Conservation (phyloP, 2,113 vertebrate genomes). For the Neodontobutis hainanensis region DNA sequence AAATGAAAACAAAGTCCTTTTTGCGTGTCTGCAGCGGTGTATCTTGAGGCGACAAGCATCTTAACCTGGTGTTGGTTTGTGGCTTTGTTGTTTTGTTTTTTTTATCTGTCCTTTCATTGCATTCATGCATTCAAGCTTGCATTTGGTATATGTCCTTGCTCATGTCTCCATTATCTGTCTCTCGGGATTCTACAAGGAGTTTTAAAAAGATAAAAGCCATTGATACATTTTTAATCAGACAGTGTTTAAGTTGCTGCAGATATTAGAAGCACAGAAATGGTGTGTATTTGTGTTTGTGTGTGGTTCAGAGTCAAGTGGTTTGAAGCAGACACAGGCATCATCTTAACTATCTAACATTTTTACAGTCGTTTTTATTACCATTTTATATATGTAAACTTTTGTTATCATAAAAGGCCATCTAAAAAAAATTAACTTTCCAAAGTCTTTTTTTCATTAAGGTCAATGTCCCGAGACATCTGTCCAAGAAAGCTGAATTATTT, state of each 20-base stretch:
- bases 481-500: slow-evolving; percentile 50
- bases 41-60: slow-evolving; percentile 60
- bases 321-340: slow-evolving; percentile 75
- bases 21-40: slow-evolving; percentile 36
- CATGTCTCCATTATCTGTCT: slow-evolving; percentile 35
- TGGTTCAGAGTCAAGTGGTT: slow-evolving; percentile 18
- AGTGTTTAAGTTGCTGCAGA: slow-evolving; percentile 38
- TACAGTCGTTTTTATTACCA: too few species aligned
- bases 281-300: slow-evolving; percentile 23
- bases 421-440: neutral
- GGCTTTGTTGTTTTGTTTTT: slow-evolving; percentile 53
- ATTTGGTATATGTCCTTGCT: slow-evolving; percentile 47
- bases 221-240: slow-evolving; percentile 22
- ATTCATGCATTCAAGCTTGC: slow-evolving; percentile 73
- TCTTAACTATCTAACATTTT: slow-evolving; percentile 45
- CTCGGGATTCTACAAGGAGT: slow-evolving; percentile 22
- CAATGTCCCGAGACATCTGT: slow-evolving; percentile 29
- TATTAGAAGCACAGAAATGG: slow-evolving; percentile 46
- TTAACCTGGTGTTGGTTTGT: slow-evolving; percentile 59
- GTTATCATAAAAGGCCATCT: too few species aligned
- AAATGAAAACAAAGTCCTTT: slow-evolving; percentile 41
- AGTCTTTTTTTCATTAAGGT: slow-evolving; percentile 29
- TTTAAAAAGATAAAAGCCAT: slow-evolving; percentile 44
- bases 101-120: slow-evolving; percentile 52
- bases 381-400: too few species aligned